A percentile compares a stretch with the other conserved stretches of the same genome.
phyloP scores from a whole-genome alignment of 2,888 invertebrate genomes.

The Agelastica alni region DNA sequence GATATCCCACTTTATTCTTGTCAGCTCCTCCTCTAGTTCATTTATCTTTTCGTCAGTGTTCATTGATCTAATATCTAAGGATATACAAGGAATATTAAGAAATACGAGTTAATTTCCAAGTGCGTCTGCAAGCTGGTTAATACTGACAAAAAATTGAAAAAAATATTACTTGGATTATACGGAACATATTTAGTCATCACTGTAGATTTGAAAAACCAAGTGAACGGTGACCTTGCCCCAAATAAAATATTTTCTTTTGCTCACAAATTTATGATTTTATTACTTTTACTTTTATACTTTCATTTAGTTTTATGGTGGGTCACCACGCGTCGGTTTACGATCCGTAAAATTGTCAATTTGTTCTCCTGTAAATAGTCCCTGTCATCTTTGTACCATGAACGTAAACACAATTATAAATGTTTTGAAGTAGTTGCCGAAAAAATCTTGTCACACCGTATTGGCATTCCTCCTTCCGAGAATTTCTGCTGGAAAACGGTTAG shows the following conservation, averaged over 20 bases:
- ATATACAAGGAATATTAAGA: too few species aligned
- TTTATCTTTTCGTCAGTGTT: too few species aligned
- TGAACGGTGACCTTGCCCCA: constrained; percentile 12
- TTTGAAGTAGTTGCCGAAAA: constrained; percentile 2
- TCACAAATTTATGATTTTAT: constrained; percentile 9
- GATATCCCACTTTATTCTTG: too few species aligned
- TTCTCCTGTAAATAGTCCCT: not conserved
- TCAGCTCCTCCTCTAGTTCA: too few species aligned
- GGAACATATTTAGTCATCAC: too few species aligned
- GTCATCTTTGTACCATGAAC: not conserved
- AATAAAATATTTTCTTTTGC: constrained; percentile 1
- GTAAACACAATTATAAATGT: constrained; percentile 7
- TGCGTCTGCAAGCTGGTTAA: too few species aligned
- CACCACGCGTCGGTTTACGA: constrained; percentile 9
- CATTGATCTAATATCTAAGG: too few species aligned
- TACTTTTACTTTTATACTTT: constrained; percentile 10
- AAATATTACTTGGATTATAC: too few species aligned
- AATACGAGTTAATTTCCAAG: too few species aligned
- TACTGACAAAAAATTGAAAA: too few species aligned
- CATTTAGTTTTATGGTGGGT: not conserved
- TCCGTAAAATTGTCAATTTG: constrained; percentile 6
- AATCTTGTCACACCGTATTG: not conserved
- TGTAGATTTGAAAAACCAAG: too few species aligned
- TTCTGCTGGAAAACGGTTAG: constrained; percentile 1
- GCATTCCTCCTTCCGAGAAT: constrained; percentile 5